These are phyloP conservation scores for Macroramphosus scolopax DNA, from an alignment of 2,797 vertebrate genomes.

Conservation along the genomic window DNA sequence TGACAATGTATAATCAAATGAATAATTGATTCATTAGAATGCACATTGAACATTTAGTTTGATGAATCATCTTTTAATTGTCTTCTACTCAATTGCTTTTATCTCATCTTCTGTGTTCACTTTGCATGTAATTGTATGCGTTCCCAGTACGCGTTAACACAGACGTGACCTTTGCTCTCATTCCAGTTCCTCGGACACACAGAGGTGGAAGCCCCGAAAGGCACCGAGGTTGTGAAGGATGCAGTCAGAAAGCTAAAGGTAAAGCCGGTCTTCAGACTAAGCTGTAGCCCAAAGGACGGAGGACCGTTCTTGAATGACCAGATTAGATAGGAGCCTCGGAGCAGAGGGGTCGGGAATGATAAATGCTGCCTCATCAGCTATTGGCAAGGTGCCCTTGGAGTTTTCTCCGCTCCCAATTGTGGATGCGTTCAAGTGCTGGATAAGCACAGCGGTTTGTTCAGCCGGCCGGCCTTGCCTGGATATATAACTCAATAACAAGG, in stretches of 20 bases:
- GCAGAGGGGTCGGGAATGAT: slow-evolving; percentile 19
- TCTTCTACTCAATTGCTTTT: no score
- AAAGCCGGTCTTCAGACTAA: slow-evolving; percentile 42
- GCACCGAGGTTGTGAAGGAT: slow-evolving; percentile 95
- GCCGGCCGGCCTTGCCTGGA: background rate
- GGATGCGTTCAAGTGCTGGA: slow-evolving; percentile 29
- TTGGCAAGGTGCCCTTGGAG: slow-evolving; percentile 61
- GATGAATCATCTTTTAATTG: no score
- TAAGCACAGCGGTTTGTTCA: slow-evolving; percentile 13
- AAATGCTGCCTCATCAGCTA: slow-evolving; percentile 29
- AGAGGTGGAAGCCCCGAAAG: slow-evolving; percentile 96
- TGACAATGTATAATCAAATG: no score
- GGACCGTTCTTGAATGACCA: slow-evolving; percentile 13
- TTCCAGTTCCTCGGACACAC: slow-evolving; percentile 92
- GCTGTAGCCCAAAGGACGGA: slow-evolving; percentile 20
- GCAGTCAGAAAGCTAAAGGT: slow-evolving; percentile 98
- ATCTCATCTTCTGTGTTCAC: no score
- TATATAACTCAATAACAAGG: slow-evolving; percentile 10
- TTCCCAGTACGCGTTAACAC: background rate
- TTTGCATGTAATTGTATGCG: no score
- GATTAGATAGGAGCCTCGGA: slow-evolving; percentile 17
- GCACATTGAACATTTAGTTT: no score
- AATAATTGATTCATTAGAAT: no score
- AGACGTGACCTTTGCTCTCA: slow-evolving; percentile 5
- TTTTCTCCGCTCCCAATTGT: slow-evolving; percentile 18